Base-by-base conservation (phyloP, 2,888 invertebrate genomes). In the Gymnocheta viridis region DNA sequence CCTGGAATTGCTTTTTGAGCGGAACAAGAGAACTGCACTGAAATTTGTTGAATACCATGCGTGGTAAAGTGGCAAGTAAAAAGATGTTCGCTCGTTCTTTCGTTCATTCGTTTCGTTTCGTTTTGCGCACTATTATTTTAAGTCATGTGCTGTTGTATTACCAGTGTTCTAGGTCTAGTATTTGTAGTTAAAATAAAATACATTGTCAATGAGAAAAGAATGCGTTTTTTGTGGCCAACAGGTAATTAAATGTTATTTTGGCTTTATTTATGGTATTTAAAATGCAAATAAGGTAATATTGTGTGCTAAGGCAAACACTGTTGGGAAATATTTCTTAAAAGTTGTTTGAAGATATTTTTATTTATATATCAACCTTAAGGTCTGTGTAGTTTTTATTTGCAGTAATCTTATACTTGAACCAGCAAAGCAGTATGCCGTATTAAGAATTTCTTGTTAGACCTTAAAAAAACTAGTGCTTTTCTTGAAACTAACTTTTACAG, bases 211-310 rank as follows among this genome's bases (percentile, higher is more conserved):
- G 60, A 62, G 73, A 51, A 72, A 78, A 73, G 82, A 84, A 84
- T 84, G 67, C 72, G 67, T 81, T 70, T 81, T n/a, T 66, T 81
- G 81, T 67, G 24, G 47, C 81, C 81, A 80, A 81, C 73, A 81
- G 81, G 84, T 84, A 84, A 84, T 84, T 81, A 84, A 84, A 84
- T 84, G 81, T 84, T 84, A 67, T 67, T 67, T 72, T 81, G 72
- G 44, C 41, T 51, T 76, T 66, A 70, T 77, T 81, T 84, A 73
- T 81, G 84, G 84, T 81, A 81, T 81, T 81, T 81, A 70, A 81
- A 78, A 67, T 69, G 77, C 81, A 84, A 81, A 84, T 84, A 84
- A 81, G 84, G 77, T 41, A 81, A 73, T 41, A 35, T 66, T 73
- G 54, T 69, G 19, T 4, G 38, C 54, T 38, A 24, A 29, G 27